phyloP scores from a whole-genome alignment of 2,888 invertebrate species.

The Hedya salicella region DNA sequence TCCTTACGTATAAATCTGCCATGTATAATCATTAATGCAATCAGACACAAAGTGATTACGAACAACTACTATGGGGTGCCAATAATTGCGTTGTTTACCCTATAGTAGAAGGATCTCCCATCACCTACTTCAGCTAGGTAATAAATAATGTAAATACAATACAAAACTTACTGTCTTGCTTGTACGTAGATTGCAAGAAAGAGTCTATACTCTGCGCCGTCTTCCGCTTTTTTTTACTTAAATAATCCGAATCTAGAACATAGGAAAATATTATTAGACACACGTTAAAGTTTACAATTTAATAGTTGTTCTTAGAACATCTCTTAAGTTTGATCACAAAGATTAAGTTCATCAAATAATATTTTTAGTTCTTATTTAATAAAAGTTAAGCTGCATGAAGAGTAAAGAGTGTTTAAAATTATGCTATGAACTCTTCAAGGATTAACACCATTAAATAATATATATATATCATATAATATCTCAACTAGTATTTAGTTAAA shows the following conservation, averaged over 20 bases:
- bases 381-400: no score
- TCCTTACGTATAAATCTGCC: not conserved
- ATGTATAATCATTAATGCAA: no score
- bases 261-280: slow-evolving; percentile 45
- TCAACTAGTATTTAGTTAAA: not conserved
- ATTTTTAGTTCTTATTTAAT: no score
- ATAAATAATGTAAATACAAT: slow-evolving; percentile 38
- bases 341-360: no score
- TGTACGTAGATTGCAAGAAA: slow-evolving; percentile 56
- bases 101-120: slow-evolving; percentile 1
- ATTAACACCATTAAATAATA: no score
- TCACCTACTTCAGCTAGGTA: not conserved
- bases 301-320: not conserved
- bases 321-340: not conserved
- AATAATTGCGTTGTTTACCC: slow-evolving; percentile 2
- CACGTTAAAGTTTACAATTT: slow-evolving; percentile 33
- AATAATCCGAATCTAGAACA: slow-evolving; percentile 55
- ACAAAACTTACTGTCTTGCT: slow-evolving; percentile 72
- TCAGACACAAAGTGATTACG: no score
- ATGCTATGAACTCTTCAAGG: no score
- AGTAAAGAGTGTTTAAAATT: no score
- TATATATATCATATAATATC: no score
- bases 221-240: slow-evolving; percentile 60
- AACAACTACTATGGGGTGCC: slow-evolving; percentile 8
- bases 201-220: slow-evolving; percentile 53